Evolutionary conservation across 2,888 invertebrate genomes (phyloP).

Genomic region (Anoncus sp.): DNA sequence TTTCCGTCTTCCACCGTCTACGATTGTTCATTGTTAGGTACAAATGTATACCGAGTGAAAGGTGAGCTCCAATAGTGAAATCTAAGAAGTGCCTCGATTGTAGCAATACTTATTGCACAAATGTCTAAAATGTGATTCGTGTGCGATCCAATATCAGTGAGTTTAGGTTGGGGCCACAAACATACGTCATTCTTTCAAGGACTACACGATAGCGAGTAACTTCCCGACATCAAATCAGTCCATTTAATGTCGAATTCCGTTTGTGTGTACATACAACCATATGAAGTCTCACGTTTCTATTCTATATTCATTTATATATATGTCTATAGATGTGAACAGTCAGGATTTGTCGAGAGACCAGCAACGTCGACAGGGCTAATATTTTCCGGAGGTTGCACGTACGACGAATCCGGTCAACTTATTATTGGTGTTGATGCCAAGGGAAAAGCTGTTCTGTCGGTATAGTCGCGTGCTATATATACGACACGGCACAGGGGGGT

Average conservation of each 20-base stretch:
- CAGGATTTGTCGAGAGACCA: slow-evolving; percentile 44
- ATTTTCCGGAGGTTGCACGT: slow-evolving; percentile 66
- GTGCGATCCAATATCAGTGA: too few species aligned
- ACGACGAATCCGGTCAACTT: slow-evolving; percentile 66
- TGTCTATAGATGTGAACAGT: slow-evolving; percentile 23
- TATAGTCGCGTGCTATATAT: slow-evolving; percentile 6
- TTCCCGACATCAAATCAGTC: too few species aligned
- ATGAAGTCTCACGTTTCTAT: neutral
- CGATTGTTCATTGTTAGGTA: too few species aligned
- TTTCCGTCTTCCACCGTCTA: too few species aligned
- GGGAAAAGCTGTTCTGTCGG: slow-evolving; percentile 52
- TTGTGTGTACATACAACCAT: neutral
- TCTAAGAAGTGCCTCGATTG: too few species aligned
- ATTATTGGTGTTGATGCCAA: slow-evolving; percentile 57
- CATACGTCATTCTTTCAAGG: too few species aligned
- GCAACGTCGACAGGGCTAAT: slow-evolving; percentile 58
- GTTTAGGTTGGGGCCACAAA: too few species aligned
- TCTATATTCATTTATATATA: neutral
- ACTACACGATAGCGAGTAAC: too few species aligned
- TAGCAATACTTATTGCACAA: too few species aligned
- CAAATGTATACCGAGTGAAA: too few species aligned
- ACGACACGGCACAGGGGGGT: slow-evolving; percentile 19
- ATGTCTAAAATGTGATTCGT: neutral
- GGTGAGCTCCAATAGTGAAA: too few species aligned
- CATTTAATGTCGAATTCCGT: too few species aligned